Base-by-base conservation (phyloP, 2,888 invertebrate genomes). In the Pammene aurita region DNA sequence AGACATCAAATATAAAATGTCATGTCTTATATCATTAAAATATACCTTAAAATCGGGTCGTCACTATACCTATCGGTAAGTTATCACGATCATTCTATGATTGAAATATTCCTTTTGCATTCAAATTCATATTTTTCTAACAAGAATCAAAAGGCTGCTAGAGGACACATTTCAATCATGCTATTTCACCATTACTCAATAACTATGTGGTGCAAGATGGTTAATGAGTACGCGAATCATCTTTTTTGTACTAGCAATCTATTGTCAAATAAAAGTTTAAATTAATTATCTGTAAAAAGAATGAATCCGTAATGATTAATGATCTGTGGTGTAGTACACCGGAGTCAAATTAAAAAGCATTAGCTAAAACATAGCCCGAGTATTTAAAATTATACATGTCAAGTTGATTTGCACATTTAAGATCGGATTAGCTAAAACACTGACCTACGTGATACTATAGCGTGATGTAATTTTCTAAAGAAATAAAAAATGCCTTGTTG, bases 401-500 rank as follows among this genome's bases (percentile, higher is more conserved):
- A 67, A 56, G 38, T 50, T 50, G 35, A 66, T 44, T 61, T 42
- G 60, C 54, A 61, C 41, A 52, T n/a, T 61, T 62, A 62, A 50
- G 7, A 61, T 56, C 16, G 48, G 48, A 46, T 54, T 46, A 62
- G 42, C 60, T 44, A 54, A 58, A 44, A 67, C 48, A 50, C 67
- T 50, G 58, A 58, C 41, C 50, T 62, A 63, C 42, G 52, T 63
- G 63, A 63, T 68, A 57, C 42, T 50, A 68, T 52, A 63, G 57
- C 44, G 68, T 68, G 68, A 68, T 68, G 68, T 68, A 46, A 61
- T 42, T 68, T 46, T 44, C 14, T 64, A 67, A 35, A 41, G 50
- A 56, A 68, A 68, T 61, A 46, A 62, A 68, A 68, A 64, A 68
- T 55, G 62, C 42, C 58, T 60, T 67, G 46, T 71, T 41, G 58